These are phyloP conservation scores for Balaenoptera acutorostrata DNA, from an alignment of 2,113 vertebrate genomes.

Conservation along the genomic window DNA sequence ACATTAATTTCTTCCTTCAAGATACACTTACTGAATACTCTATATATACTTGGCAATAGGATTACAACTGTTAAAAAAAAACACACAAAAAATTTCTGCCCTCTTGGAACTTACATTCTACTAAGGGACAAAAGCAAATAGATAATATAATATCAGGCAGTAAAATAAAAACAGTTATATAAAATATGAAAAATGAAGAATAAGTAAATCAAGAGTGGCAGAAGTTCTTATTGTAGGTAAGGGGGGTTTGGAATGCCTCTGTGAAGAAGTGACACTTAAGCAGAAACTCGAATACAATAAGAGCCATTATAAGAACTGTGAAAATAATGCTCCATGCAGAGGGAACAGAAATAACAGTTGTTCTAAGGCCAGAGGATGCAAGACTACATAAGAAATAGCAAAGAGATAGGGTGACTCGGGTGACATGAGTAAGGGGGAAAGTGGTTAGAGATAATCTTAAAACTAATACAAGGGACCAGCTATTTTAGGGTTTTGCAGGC, in stretches of 20 bases:
- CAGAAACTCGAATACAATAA: neutral
- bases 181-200: neutral
- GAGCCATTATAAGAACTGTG: neutral
- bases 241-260: neutral
- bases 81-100: neutral
- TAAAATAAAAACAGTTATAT: neutral
- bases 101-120: neutral
- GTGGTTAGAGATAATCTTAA: neutral
- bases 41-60: neutral
- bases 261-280: neutral
- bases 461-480: neutral
- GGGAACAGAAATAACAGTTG: neutral
- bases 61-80: neutral
- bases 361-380: neutral
- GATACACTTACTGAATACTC: neutral
- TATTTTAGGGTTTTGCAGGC: neutral
- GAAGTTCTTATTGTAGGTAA: neutral
- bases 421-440: neutral
- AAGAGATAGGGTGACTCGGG: neutral
- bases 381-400: neutral
- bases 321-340: neutral
- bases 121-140: neutral
- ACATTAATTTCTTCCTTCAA: neutral
- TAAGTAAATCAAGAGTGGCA: neutral
- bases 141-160: neutral